A percentile compares a stretch with the other conserved stretches of the same genome.
Evolutionary conservation across 2,113 vertebrate species (phyloP).

Genomic region (Salvelinus namaycush): DNA sequence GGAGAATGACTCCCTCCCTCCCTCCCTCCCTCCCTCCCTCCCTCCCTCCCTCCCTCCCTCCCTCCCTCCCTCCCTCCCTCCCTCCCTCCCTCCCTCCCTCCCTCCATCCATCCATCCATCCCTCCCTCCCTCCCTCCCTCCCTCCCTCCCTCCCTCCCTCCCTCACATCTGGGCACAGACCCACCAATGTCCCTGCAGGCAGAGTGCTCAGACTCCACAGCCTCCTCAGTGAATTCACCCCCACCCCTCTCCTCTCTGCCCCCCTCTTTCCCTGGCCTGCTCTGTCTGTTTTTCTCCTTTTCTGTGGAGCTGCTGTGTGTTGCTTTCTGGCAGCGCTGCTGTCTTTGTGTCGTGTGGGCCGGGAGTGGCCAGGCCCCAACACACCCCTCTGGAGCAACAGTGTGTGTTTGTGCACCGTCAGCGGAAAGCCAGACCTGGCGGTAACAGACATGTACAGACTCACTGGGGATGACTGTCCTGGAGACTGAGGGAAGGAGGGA

Average conservation of each 20-base stretch:
- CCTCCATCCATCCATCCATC: slow-evolving; percentile 12
- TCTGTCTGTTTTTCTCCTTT: slow-evolving; percentile 26
- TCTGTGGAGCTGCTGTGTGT: slow-evolving; percentile 11
- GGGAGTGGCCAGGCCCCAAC: slow-evolving; percentile 50
- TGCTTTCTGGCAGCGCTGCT: slow-evolving; percentile 39
- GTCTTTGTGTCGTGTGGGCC: slow-evolving; percentile 40
- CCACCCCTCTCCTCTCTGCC: neutral
- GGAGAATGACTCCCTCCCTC: slow-evolving; percentile 42
- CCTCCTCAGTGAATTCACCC: slow-evolving; percentile 23
- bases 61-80: slow-evolving; percentile 38
- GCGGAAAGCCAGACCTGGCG: slow-evolving; percentile 42
- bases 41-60: slow-evolving; percentile 29
- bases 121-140: slow-evolving; percentile 29
- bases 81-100: slow-evolving; percentile 29
- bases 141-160: slow-evolving; percentile 40
- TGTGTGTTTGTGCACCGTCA: slow-evolving; percentile 46
- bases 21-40: slow-evolving; percentile 37
- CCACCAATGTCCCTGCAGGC: slow-evolving; percentile 54
- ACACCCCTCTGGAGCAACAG: slow-evolving; percentile 33
- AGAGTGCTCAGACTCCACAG: slow-evolving; percentile 33
- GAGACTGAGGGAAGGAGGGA: slow-evolving; percentile 28
- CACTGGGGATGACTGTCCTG: slow-evolving; percentile 26
- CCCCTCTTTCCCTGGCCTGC: neutral
- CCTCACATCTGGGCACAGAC: slow-evolving; percentile 68
- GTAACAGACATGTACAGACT: slow-evolving; percentile 59